A percentile compares a stretch with the other conserved stretches of the same genome.
Conservation (phyloP, 2,113 vertebrate genomes). For the Albula glossodonta region DNA sequence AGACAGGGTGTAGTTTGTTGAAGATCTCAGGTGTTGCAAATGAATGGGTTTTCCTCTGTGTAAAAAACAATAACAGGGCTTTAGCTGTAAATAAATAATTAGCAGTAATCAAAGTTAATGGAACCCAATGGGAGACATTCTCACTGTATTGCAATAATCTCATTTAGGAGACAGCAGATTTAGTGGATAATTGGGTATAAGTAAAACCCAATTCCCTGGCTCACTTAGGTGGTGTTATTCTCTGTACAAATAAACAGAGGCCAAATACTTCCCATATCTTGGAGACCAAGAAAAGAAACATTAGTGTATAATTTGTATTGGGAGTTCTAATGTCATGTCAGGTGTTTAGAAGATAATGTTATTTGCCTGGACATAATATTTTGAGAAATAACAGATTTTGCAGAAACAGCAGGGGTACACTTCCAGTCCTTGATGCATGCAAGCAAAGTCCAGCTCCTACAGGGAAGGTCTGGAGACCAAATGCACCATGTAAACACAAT, state of each 20-base stretch:
- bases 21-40: slow-evolving; percentile 38
- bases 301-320: neutral
- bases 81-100: slow-evolving; percentile 83
- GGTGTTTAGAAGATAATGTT: neutral
- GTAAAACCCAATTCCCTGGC: slow-evolving; percentile 71
- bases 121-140: slow-evolving; percentile 76
- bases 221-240: slow-evolving; percentile 62
- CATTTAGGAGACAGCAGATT: slow-evolving; percentile 75
- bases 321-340: neutral
- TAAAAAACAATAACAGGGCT: slow-evolving; percentile 67
- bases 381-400: neutral
- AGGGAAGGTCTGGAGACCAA: neutral
- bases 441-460: neutral
- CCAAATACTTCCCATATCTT: slow-evolving; percentile 38
- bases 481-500: neutral
- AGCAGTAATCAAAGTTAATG: slow-evolving; percentile 82
- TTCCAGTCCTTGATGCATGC: neutral
- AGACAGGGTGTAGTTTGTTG: slow-evolving; percentile 4
- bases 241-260: slow-evolving; percentile 57
- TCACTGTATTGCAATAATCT: slow-evolving; percentile 75
- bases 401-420: neutral
- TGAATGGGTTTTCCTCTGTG: slow-evolving; percentile 39
- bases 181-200: slow-evolving; percentile 78
- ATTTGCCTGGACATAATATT: neutral
- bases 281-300: neutral